A percentile compares a stretch with the other conserved stretches of the same genome.
Conservation (phyloP, 1,140 invertebrate species). For the Rhizoglyphus robini region DNA sequence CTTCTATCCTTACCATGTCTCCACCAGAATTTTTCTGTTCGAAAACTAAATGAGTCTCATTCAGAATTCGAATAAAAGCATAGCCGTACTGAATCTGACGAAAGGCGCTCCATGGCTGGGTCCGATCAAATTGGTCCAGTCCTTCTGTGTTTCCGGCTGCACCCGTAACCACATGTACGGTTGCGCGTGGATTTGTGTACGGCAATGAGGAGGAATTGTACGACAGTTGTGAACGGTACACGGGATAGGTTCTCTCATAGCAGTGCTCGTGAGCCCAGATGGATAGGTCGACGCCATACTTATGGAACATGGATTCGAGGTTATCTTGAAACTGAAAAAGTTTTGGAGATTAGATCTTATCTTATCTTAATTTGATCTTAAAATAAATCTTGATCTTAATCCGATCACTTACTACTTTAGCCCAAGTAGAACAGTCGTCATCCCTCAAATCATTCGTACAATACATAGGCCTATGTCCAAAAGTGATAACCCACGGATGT, state of each 20-base stretch:
- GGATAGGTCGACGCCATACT: constrained; percentile 76
- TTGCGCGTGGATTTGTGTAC: constrained; percentile 71
- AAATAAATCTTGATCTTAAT: no score
- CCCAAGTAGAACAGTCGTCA: constrained; percentile 39
- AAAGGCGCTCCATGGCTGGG: not conserved
- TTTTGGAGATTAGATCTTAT: no score
- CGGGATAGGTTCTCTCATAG: constrained; percentile 83
- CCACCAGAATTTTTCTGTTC: not conserved
- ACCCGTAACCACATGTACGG: constrained; percentile 62
- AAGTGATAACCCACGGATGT: constrained; percentile 82
- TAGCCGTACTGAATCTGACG: not conserved
- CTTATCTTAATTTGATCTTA: no score
- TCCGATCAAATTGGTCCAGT: not conserved
- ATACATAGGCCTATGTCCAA: constrained; percentile 94
- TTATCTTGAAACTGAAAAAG: constrained; percentile 19
- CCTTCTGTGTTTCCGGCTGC: not conserved
- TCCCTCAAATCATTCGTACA: constrained; percentile 50
- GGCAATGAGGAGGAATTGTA: constrained; percentile 60
- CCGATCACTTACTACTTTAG: constrained; percentile 43
- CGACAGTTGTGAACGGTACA: constrained; percentile 63
- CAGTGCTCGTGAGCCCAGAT: constrained; percentile 92
- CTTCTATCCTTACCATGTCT: not conserved
- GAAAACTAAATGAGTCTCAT: not conserved
- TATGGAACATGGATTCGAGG: constrained; percentile 69
- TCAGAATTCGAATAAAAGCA: not conserved